Percentiles rank a stretch among this genome's conserved stretches.
Conservation (phyloP, 1,140 invertebrate genomes). For the Samia ricini region DNA sequence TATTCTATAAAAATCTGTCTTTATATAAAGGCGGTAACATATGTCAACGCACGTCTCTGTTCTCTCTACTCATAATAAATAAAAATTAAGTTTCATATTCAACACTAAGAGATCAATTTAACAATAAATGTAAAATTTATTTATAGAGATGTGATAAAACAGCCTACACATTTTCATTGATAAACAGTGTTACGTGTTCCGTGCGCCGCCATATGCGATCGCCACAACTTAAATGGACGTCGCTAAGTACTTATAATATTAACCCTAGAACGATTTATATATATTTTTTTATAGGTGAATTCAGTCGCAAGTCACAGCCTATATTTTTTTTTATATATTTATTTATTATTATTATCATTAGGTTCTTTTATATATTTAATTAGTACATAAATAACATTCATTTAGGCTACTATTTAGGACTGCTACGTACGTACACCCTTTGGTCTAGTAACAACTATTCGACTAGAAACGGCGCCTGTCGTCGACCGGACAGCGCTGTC, state of each 20-base stretch:
- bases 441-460: constrained; percentile 8
- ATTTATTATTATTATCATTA: no score
- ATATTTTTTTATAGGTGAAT: constrained; percentile 45
- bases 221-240: constrained; percentile 29
- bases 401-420: constrained; percentile 35
- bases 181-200: neutral
- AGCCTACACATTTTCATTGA: neutral
- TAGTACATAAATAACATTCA: constrained; percentile 11
- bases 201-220: neutral
- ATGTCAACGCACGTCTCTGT: constrained; percentile 7
- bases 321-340: constrained; percentile 32
- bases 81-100: no score
- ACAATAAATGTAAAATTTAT: no score
- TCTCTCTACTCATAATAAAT: neutral
- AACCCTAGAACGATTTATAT: constrained; percentile 37
- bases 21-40: neutral
- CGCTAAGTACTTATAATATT: constrained; percentile 23
- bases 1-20: neutral
- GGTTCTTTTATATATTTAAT: neutral
- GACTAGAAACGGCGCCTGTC: constrained; percentile 21
- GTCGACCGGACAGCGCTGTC: constrained; percentile 1
- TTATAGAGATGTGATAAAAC: no score
- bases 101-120: no score
- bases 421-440: constrained; percentile 20
- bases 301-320: constrained; percentile 62